Evolutionary conservation across 2,888 invertebrate genomes (phyloP), one percentile per base, ranked within the genome.

Genomic region (Aphrophora alni): DNA sequence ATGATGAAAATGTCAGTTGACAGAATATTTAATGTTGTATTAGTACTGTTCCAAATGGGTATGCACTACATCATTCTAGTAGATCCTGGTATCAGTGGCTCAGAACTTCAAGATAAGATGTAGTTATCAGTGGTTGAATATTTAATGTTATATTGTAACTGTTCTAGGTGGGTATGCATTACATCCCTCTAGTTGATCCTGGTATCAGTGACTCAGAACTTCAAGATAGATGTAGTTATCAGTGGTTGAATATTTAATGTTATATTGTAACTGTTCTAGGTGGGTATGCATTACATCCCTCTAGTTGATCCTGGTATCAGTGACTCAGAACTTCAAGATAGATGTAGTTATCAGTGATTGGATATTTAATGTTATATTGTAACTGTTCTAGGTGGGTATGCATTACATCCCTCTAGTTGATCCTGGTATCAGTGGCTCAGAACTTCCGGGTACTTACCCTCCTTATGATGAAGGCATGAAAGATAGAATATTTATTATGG

Each of bases 251-350:
- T 96, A 77, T 33, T 33, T 85, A 33, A 33, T 33, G 33, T 33
- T 33, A 3, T 33, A 5, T 33, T 33, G n/a, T 33, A 33, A 33
- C 33, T 59, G n/a, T 59, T 71, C 2, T 68, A 90, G 85, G 89
- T 88, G 75, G 94, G 94, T 21, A 94, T 95, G 94, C 94, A 93
- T 85, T 95, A 95, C 85, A 90, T 95, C 77, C 91, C 94, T 1
- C 88, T 95, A 25, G 90, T 95, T 82, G 93, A 96, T 87, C 93
- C 96, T 0, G 96, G 95, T 0, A 90, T 96, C 21, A 94, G 94
- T 83, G 93, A 91, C 0, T 90, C 92, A 0, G 93, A 95, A 85
- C 87, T 88, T 21, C 87, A 89, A 0, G 95, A n/a, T n/a, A n/a
- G n/a, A n/a, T n/a, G n/a, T n/a, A n/a, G n/a, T n/a, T n/a, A n/a